Evolutionary conservation across 2,113 vertebrate genomes (phyloP).

Genomic region (Tyrannus savana): DNA sequence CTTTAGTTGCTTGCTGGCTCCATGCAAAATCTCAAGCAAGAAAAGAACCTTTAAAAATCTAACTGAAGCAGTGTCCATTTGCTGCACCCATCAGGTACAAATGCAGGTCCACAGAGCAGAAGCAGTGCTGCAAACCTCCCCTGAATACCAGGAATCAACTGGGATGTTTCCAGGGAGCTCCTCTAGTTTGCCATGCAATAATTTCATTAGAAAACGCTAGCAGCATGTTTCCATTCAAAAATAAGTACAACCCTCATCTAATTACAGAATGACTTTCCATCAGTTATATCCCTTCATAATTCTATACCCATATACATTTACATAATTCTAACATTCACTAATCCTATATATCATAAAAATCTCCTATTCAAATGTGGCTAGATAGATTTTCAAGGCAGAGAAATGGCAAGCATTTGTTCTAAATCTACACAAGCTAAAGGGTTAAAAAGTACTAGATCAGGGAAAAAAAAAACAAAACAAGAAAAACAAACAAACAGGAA

Average conservation of each 20-base stretch:
- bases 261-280: not conserved
- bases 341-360: not conserved
- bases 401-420: not conserved
- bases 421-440: not conserved
- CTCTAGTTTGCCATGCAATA: not conserved
- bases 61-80: not conserved
- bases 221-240: not conserved
- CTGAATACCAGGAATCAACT: not conserved
- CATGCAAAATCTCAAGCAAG: not conserved
- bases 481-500: not conserved
- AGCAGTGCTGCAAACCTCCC: not conserved
- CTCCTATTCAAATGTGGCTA: not conserved
- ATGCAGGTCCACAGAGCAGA: not conserved
- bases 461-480: too few relatives aligned
- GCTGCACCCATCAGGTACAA: not conserved
- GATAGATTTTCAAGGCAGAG: not conserved
- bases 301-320: not conserved
- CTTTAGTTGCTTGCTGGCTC: not conserved
- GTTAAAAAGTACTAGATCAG: not conserved
- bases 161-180: not conserved
- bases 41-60: not conserved
- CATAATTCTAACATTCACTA: not conserved
- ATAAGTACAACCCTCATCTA: not conserved
- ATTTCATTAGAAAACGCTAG: constrained; percentile 1
- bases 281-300: not conserved